Percentiles rank a stretch among this genome's conserved stretches.
Conservation (phyloP, 1,140 invertebrate species). For the Diplogasteroides magnus region DNA sequence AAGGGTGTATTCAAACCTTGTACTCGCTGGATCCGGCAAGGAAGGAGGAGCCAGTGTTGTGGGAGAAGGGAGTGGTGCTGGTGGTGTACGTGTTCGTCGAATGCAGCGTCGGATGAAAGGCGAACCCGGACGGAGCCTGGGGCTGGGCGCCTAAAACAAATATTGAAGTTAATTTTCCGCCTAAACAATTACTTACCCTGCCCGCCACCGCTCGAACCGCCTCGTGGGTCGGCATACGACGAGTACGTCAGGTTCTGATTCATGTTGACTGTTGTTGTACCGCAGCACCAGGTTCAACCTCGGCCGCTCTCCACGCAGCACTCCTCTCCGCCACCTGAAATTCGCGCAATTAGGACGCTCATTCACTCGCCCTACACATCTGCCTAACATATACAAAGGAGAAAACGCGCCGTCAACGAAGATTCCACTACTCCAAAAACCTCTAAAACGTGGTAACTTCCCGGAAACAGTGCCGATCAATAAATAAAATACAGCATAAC, state of each 20-base stretch:
- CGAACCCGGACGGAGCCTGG: neutral
- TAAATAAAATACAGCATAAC: too few species aligned
- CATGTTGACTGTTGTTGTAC: neutral
- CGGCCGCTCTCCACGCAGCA: neutral
- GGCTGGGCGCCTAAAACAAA: neutral
- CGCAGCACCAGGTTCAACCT: neutral
- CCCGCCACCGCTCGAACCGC: too few species aligned
- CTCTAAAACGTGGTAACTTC: too few species aligned
- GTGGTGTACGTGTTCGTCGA: neutral
- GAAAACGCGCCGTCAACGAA: too few species aligned
- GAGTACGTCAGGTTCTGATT: too few species aligned
- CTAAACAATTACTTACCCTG: neutral
- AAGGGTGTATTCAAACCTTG: neutral
- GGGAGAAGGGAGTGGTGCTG: neutral
- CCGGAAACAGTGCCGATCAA: too few species aligned
- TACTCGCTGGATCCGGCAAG: neutral
- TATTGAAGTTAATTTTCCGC: neutral
- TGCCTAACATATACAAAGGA: too few species aligned
- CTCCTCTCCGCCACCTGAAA: too few species aligned
- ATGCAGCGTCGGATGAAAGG: neutral
- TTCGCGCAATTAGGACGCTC: too few species aligned
- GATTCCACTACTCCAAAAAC: too few species aligned
- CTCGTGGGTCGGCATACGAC: too few species aligned
- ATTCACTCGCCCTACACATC: too few species aligned
- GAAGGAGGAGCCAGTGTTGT: neutral